Evolutionary conservation across 2,888 invertebrate genomes (phyloP).

Genomic region (Spicauda simplicius): DNA sequence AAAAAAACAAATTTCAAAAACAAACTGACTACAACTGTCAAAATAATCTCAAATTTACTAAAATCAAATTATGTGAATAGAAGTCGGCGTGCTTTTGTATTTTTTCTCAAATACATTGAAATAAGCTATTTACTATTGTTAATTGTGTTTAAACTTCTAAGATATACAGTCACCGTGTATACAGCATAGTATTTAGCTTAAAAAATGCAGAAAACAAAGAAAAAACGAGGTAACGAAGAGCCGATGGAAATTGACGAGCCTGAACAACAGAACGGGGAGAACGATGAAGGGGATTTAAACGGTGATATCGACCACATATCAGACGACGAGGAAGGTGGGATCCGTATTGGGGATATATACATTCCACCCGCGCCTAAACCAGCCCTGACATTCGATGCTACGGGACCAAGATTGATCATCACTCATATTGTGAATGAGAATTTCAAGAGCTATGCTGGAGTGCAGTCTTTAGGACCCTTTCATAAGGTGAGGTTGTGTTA

Average conservation of each 20-base stretch:
- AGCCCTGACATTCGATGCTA: constrained; percentile 88
- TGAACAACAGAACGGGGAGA: constrained; percentile 44
- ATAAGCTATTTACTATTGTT: not conserved
- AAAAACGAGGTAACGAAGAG: constrained; percentile 59
- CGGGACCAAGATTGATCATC: constrained; percentile 95
- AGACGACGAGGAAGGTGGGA: constrained; percentile 88
- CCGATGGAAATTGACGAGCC: constrained; percentile 73
- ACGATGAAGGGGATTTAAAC: constrained; percentile 45
- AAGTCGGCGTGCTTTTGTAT: not conserved
- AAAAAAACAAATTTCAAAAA: not conserved
- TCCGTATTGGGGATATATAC: constrained; percentile 91
- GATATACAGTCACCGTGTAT: too few species aligned
- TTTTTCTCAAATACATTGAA: not conserved
- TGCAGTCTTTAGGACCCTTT: constrained; percentile 95
- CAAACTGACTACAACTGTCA: not conserved
- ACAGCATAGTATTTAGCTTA: not conserved
- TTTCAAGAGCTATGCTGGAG: constrained; percentile 98
- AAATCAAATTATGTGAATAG: not conserved
- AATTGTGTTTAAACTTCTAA: too few species aligned
- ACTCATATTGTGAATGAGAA: constrained; percentile 95
- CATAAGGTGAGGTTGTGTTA: constrained; percentile 91
- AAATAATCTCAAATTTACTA: not conserved
- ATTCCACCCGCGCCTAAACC: constrained; percentile 92
- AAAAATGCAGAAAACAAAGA: constrained; percentile 63
- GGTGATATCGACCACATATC: constrained; percentile 74